Conservation (phyloP, 2,113 vertebrate genomes). For the Gnathonemus echidnorhynchus region DNA sequence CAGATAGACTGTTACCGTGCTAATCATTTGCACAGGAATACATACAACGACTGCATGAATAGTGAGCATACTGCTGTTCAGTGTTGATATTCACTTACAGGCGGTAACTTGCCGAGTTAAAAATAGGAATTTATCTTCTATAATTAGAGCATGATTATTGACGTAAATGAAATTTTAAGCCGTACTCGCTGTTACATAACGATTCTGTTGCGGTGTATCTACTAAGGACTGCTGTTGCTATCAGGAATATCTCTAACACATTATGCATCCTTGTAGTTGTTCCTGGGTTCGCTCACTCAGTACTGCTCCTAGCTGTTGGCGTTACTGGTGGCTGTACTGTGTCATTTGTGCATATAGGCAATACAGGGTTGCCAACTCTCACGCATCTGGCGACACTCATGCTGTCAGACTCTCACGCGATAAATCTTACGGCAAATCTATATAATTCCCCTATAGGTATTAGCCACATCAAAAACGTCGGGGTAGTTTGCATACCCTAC, state of each 20-base stretch:
- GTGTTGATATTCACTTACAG: background rate
- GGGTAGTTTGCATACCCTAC: background rate
- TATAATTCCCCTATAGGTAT: background rate
- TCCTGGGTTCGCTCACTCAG: background rate
- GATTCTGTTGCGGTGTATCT: background rate
- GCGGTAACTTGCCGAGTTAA: slow-evolving; percentile 21
- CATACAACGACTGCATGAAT: background rate
- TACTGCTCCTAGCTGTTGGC: background rate
- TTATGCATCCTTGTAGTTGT: background rate
- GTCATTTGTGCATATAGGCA: background rate
- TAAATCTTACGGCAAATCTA: background rate
- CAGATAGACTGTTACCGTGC: background rate
- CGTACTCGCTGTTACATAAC: background rate
- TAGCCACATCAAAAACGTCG: background rate
- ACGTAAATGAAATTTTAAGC: background rate
- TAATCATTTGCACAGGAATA: background rate
- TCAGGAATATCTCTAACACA: background rate
- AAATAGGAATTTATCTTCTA: slow-evolving; percentile 16
- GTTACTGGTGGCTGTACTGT: background rate
- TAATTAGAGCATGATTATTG: slow-evolving; percentile 19
- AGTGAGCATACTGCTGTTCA: background rate
- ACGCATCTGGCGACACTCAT: background rate
- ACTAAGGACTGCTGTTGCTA: background rate
- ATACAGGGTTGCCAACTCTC: background rate
- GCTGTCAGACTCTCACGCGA: background rate